Evolutionary conservation across 2,888 invertebrate species (phyloP).

Genomic region (Tuta absoluta): DNA sequence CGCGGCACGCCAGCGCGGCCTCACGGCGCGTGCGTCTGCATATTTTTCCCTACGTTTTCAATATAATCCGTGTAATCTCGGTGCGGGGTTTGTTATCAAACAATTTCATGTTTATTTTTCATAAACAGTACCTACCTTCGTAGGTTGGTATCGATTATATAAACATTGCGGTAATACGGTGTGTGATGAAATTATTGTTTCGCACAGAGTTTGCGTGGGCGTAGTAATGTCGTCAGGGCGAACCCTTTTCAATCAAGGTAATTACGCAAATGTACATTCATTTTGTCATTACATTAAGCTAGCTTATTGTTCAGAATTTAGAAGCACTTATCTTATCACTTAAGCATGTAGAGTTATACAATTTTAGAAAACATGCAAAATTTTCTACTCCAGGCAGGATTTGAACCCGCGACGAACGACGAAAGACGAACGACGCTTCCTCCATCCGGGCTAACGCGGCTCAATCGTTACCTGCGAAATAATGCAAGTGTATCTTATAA

Average conservation of each 20-base stretch:
- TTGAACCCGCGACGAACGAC: no score
- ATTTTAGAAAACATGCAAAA: no score
- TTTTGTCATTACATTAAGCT: no score
- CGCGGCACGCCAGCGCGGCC: slow-evolving; percentile 39
- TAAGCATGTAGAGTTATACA: no score
- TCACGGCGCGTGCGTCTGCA: slow-evolving; percentile 59
- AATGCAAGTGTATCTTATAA: no score
- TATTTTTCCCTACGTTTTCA: slow-evolving; percentile 60
- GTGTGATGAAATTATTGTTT: not conserved
- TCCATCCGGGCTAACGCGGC: no score
- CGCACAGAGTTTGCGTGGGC: not conserved
- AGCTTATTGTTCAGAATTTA: not conserved
- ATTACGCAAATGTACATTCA: not conserved
- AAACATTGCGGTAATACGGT: not conserved
- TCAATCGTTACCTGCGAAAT: no score
- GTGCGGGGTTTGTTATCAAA: slow-evolving; percentile 50
- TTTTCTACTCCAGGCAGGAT: no score
- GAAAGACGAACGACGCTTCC: no score
- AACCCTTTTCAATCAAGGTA: slow-evolving; percentile 18
- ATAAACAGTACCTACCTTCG: slow-evolving; percentile 36
- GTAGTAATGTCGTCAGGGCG: not conserved
- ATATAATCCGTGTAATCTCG: slow-evolving; percentile 55
- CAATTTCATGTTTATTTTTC: slow-evolving; percentile 42
- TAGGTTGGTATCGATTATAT: slow-evolving; percentile 32
- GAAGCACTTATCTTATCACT: not conserved